These are phyloP conservation scores for Drosophila meridionalis DNA, from an alignment of 2,888 invertebrate genomes.

Conservation along the genomic window DNA sequence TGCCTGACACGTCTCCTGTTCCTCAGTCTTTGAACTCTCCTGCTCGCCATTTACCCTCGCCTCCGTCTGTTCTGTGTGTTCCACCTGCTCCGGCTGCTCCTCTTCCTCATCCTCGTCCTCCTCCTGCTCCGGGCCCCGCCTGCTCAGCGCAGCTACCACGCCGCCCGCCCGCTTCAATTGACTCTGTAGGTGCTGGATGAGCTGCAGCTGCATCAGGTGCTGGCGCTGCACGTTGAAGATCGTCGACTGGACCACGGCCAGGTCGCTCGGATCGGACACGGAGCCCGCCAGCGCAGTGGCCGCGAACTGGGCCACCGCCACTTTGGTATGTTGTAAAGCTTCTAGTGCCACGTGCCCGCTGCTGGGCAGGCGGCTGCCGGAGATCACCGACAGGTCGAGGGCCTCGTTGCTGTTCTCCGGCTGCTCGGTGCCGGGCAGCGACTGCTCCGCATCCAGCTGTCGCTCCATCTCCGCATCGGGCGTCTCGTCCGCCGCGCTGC, in stretches of 20 bases:
- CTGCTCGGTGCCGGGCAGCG: slow-evolving; percentile 31
- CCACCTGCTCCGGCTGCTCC: slow-evolving; percentile 16
- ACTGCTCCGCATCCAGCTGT: slow-evolving; percentile 25
- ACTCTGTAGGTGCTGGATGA: slow-evolving; percentile 96
- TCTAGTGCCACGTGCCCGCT: slow-evolving; percentile 94
- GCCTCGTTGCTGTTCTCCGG: slow-evolving; percentile 80
- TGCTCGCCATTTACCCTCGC: slow-evolving; percentile 26
- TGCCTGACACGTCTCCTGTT: slow-evolving; percentile 37
- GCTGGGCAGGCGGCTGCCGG: slow-evolving; percentile 70
- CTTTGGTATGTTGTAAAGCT: slow-evolving; percentile 95
- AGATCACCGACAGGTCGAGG: slow-evolving; percentile 82
- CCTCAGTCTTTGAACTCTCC: slow-evolving; percentile 81
- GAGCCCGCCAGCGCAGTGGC: slow-evolving; percentile 90
- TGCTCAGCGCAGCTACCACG: slow-evolving; percentile 58
- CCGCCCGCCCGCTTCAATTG: slow-evolving; percentile 87
- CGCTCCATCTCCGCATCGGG: slow-evolving; percentile 24
- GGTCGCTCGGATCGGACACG: slow-evolving; percentile 87
- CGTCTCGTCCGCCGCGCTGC: slow-evolving; percentile 45
- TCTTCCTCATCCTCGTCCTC: slow-evolving; percentile 24
- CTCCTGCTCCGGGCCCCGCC: slow-evolving; percentile 29
- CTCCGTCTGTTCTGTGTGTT: slow-evolving; percentile 6
- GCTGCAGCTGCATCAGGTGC: slow-evolving; percentile 96
- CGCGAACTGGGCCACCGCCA: slow-evolving; percentile 94
- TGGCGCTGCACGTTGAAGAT: slow-evolving; percentile 97
- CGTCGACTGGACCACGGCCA: slow-evolving; percentile 95